Evolutionary conservation across 2,113 vertebrate species (phyloP), one percentile per base, ranked within the genome.

Genomic region (Phyllostomus hastatus): DNA sequence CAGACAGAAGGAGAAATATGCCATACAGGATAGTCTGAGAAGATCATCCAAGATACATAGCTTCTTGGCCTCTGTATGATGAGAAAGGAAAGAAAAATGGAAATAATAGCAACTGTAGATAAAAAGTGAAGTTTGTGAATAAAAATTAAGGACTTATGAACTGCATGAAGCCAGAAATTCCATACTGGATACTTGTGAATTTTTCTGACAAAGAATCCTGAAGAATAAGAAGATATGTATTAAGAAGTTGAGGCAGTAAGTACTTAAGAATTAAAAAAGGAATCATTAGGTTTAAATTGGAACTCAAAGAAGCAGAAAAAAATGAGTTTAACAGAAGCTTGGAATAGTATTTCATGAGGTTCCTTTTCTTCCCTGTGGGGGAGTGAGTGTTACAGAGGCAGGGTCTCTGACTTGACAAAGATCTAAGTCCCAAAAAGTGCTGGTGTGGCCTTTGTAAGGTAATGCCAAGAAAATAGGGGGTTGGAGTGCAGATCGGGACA

Each of bases 131-230:
- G 50, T 76, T 78, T 72, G n/a, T 76, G 76, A 94, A 94, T 95
- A 80, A 96, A 92, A 96, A 92, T 72, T 50, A 95, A 95, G 73
- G 80, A 95, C 92, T 95, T 97, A 95, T 87, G 79, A 95, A 81
- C 50, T 66, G 64, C 78, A 90, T 50, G 93, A 90, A 78, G 35
- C 85, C 24, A 90, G 26, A 83, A 85, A 93, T 96, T 94, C 38
- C 52, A 64, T 92, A 33, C 10, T 46, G 70, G 7, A 84, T 92
- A 61, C n/a, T 69, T 96, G 43, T 84, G 57, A 90, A 26, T 26
- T 66, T 95, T 96, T 93, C 76, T 31, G 10, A 95, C 24, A 28
- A 78, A 43, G 86, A 86, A 41, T 48, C 52, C 75, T 66, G 24
- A 70, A 95, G 96, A 92, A 93, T 95, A 95, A 92, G 70, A 78